Percentiles rank a stretch among this genome's conserved stretches.
Evolutionary conservation across 2,113 vertebrate species (phyloP).

Genomic region (Paradoxurus hermaphroditus): DNA sequence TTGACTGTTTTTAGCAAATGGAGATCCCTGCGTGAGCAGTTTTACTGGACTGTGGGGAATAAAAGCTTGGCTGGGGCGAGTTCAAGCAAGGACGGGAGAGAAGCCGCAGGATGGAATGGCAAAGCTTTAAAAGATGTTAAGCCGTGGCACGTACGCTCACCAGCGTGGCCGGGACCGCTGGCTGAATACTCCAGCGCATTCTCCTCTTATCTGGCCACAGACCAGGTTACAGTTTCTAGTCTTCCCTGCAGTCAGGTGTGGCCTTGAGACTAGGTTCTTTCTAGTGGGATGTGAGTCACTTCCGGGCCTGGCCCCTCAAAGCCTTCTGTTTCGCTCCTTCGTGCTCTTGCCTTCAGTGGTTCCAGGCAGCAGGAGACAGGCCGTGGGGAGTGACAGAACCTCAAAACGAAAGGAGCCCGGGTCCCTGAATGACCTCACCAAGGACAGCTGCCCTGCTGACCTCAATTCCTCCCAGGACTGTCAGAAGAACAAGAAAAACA

Average conservation of each 20-base stretch:
- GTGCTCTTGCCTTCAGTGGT: background rate
- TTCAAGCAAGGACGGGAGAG: background rate
- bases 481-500: background rate
- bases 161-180: too few species aligned
- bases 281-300: background rate
- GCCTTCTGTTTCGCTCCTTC: background rate
- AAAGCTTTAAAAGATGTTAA: background rate
- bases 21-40: background rate
- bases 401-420: background rate
- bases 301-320: background rate
- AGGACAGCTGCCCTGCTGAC: too few species aligned
- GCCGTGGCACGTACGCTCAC: accelerated
- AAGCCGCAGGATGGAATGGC: background rate
- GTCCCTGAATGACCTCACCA: background rate
- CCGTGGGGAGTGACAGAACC: background rate
- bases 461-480: background rate
- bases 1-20: background rate
- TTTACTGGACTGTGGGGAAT: background rate
- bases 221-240: background rate
- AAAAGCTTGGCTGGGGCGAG: too few species aligned
- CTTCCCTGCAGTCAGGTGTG: background rate
- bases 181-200: background rate
- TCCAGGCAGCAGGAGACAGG: background rate
- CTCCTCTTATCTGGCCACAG: background rate
- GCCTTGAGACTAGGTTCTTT: background rate